Evolutionary conservation across 1,140 invertebrate genomes (phyloP).

Genomic region (Drosophila lacertosa): DNA sequence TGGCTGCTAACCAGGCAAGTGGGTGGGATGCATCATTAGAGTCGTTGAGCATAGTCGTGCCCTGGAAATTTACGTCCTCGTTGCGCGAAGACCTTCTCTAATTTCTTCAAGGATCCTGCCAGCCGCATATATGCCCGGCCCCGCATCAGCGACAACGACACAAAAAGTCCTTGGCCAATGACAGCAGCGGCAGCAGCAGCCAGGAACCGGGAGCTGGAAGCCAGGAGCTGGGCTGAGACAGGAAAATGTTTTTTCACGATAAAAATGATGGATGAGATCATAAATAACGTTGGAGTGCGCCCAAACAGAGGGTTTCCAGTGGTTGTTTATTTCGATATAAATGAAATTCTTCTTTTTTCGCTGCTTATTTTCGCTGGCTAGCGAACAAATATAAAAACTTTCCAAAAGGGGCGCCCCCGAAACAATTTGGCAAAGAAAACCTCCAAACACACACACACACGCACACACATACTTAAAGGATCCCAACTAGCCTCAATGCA

Average conservation of each 20-base stretch:
- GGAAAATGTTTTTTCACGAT: constrained; percentile 84
- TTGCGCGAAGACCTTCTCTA: constrained; percentile 76
- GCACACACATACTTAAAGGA: not conserved
- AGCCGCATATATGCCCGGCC: constrained; percentile 49
- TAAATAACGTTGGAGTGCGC: constrained; percentile 83
- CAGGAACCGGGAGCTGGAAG: constrained; percentile 38
- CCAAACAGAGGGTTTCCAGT: constrained; percentile 81
- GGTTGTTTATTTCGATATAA: constrained; percentile 84
- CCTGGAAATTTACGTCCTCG: constrained; percentile 76
- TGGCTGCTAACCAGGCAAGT: constrained; percentile 53
- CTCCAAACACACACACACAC: constrained; percentile 15
- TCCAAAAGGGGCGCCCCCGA: constrained; percentile 18
- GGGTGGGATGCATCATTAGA: constrained; percentile 76
- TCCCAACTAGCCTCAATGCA: constrained; percentile 51
- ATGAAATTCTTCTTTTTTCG: constrained; percentile 76
- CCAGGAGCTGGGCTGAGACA: constrained; percentile 70
- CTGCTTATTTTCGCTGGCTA: constrained; percentile 60
- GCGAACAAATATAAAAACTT: constrained; percentile 64
- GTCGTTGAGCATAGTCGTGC: constrained; percentile 62
- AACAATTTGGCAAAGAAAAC: constrained; percentile 69
- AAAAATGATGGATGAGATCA: constrained; percentile 84
- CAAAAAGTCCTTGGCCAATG: constrained; percentile 82
- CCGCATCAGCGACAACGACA: constrained; percentile 74
- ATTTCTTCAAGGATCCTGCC: constrained; percentile 75
- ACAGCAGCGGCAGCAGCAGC: constrained; percentile 28